phyloP scores from a whole-genome alignment of 2,888 invertebrate species.

The Drosophila imparisetae region DNA sequence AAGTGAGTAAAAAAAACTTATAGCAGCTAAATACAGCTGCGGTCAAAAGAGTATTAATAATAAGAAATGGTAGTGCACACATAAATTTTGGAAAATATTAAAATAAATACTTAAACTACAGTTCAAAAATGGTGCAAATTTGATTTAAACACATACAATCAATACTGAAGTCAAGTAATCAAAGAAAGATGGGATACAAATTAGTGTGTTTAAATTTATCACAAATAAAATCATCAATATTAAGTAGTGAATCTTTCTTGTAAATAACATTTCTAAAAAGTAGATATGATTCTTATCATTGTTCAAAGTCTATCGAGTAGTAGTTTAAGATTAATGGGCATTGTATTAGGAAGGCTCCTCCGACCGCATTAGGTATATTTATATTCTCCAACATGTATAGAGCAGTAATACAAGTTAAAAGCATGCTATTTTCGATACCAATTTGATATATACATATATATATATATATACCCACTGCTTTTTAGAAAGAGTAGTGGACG shows the following conservation, averaged over 20 bases:
- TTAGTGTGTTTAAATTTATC: background rate
- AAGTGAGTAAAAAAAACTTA: conserved; percentile 8
- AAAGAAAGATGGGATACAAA: background rate
- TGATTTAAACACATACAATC: background rate
- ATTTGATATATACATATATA: too few species aligned
- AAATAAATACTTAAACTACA: background rate
- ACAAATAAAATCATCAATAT: background rate
- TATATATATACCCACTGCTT: too few species aligned
- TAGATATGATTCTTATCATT: background rate
- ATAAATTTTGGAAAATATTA: background rate
- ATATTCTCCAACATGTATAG: too few species aligned
- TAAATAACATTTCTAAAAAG: background rate
- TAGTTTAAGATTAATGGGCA: background rate
- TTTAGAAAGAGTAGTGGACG: background rate
- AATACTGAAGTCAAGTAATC: background rate
- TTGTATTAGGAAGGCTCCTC: too few species aligned
- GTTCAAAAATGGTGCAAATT: background rate
- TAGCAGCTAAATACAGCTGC: conserved; percentile 20
- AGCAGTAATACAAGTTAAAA: too few species aligned
- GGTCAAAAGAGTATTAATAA: conserved; percentile 39
- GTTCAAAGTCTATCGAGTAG: conserved; percentile 14
- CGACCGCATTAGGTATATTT: too few species aligned
- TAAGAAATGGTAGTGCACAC: background rate
- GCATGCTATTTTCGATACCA: background rate
- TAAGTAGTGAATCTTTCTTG: background rate